Evolutionary conservation across 2,113 vertebrate species (phyloP).

Genomic region (Lagopus leucura): DNA sequence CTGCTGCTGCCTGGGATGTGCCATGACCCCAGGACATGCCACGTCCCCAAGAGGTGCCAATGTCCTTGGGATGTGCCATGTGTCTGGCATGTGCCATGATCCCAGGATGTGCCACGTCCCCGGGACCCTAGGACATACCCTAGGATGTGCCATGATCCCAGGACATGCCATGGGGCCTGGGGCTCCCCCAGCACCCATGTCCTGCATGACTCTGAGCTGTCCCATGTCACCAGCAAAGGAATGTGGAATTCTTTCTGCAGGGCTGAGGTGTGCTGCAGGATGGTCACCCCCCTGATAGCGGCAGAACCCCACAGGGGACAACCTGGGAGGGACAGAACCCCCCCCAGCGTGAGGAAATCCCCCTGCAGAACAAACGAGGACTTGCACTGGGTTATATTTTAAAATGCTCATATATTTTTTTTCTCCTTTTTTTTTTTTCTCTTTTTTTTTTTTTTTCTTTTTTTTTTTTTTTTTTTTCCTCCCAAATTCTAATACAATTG

Average conservation of each 20-base stretch:
- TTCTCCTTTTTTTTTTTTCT: not conserved
- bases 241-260: not conserved
- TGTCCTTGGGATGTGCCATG: too few species aligned
- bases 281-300: too few species aligned
- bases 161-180: accelerated
- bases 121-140: too few species aligned
- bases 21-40: too few species aligned
- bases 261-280: not conserved
- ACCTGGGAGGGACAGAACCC: accelerated
- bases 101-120: too few species aligned
- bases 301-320: not conserved
- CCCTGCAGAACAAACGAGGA: conserved; percentile 32
- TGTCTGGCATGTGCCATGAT: too few species aligned
- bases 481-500: conserved; percentile 67
- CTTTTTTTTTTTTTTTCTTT: not conserved
- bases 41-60: too few species aligned
- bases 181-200: accelerated
- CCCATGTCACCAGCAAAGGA: not conserved
- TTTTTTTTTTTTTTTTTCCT: not conserved
- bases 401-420: conserved; percentile 74
- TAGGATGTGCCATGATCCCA: too few species aligned
- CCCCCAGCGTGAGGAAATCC: not conserved
- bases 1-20: not conserved
- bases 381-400: conserved; percentile 57
- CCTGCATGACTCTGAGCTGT: accelerated